phyloP scores from a whole-genome alignment of 1,140 invertebrate genomes.

The Drosophila erecta region DNA sequence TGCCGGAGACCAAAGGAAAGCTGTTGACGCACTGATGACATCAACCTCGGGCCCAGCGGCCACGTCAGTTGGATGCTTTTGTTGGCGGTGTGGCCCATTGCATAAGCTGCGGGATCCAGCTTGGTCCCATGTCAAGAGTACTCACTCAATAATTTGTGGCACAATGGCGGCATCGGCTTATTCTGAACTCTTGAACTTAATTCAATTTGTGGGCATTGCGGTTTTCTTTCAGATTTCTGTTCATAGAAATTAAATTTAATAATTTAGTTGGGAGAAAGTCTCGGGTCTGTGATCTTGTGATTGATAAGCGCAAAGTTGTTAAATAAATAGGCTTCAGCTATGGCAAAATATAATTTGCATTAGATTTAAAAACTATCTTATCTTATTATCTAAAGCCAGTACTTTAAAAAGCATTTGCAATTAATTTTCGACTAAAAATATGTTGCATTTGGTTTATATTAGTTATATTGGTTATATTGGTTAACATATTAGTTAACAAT shows the following conservation, averaged over 20 bases:
- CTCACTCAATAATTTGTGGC: conserved; percentile 42
- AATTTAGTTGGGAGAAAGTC: conserved; percentile 60
- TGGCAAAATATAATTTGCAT: no score
- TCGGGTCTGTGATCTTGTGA: conserved; percentile 48
- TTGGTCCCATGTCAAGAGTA: conserved; percentile 32
- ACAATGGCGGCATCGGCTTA: conserved; percentile 45
- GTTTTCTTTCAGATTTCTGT: conserved; percentile 22
- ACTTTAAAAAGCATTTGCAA: no score
- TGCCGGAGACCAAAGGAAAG: conserved; percentile 76
- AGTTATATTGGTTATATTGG: no score
- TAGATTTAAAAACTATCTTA: no score
- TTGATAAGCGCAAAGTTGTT: conserved; percentile 53
- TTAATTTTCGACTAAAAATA: no score
- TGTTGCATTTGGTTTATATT: no score
- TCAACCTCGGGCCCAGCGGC: conserved; percentile 33
- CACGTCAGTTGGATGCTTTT: conserved; percentile 55
- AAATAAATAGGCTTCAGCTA: conserved; percentile 9
- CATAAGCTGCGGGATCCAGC: conserved; percentile 46
- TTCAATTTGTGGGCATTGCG: conserved; percentile 57
- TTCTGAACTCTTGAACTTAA: conserved; percentile 75
- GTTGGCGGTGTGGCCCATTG: conserved; percentile 40
- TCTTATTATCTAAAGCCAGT: no score
- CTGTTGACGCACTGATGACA: conserved; percentile 64
- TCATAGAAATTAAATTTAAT: conserved; percentile 50
- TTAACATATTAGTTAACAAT: no score